These are phyloP conservation scores for Zoanthus solanderi DNA, from an alignment of 92 coral and sea anemone genomes.

Conservation along the genomic window DNA sequence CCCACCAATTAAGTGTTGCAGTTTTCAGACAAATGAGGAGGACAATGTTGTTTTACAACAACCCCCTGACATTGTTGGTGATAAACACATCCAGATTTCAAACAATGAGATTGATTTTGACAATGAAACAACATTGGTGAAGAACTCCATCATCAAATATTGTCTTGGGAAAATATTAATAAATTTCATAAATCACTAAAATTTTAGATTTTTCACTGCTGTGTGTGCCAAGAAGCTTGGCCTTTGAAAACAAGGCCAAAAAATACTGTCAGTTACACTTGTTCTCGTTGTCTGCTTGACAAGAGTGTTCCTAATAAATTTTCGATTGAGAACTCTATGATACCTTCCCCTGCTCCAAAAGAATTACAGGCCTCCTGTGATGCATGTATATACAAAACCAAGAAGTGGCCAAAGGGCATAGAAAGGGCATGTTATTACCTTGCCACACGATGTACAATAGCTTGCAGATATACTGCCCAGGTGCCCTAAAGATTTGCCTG, in stretches of 20 bases:
- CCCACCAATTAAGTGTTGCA: too few relatives aligned
- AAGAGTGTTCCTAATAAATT: slow-evolving; percentile 63
- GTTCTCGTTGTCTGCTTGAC: slow-evolving; percentile 66
- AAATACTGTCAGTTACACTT: slow-evolving; percentile 33
- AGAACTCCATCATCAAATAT: too few relatives aligned
- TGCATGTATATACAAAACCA: slow-evolving; percentile 69
- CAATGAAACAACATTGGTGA: too few relatives aligned
- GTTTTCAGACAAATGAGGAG: too few relatives aligned
- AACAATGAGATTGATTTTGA: too few relatives aligned
- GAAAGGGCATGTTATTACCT: slow-evolving; percentile 66
- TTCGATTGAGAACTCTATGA: slow-evolving; percentile 62
- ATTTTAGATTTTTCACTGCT: slow-evolving; percentile 25
- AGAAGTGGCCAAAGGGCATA: slow-evolving; percentile 79
- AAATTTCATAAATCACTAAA: too few relatives aligned
- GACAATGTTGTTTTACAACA: too few relatives aligned
- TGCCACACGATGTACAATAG: slow-evolving; percentile 72
- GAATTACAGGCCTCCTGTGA: slow-evolving; percentile 69
- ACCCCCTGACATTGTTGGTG: too few relatives aligned
- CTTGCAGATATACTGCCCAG: slow-evolving; percentile 67
- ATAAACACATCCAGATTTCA: too few relatives aligned
- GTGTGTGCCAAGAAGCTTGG: slow-evolving; percentile 31
- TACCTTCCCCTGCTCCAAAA: slow-evolving; percentile 71
- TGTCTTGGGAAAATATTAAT: too few relatives aligned
- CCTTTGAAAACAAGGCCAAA: slow-evolving; percentile 61
- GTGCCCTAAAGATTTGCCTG: slow-evolving; percentile 60